These are phyloP conservation scores for Peromyscus polionotus DNA, from an alignment of 2,113 vertebrate species.

Conservation along the genomic window DNA sequence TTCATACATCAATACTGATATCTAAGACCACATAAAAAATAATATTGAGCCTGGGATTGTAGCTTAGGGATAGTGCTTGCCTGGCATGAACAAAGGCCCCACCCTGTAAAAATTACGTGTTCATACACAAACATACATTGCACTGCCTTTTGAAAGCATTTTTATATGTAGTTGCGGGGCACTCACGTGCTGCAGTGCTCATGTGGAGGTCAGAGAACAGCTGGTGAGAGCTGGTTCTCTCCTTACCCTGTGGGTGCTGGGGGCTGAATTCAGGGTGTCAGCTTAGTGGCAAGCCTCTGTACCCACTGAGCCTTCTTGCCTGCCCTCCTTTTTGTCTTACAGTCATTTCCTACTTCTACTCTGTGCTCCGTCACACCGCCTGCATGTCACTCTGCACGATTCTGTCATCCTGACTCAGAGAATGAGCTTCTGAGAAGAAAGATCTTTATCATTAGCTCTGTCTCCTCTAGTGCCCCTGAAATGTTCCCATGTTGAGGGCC, in stretches of 20 bases:
- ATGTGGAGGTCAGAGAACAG: neutral
- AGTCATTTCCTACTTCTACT: neutral
- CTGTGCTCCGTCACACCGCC: neutral
- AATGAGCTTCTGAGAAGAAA: neutral
- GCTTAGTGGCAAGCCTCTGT: too few relatives aligned
- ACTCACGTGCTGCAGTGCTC: neutral
- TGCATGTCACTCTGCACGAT: neutral
- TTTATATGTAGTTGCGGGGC: neutral
- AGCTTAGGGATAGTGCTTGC: neutral
- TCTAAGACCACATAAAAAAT: neutral
- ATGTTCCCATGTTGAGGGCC: neutral
- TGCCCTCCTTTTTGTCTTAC: too few relatives aligned
- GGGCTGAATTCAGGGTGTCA: neutral
- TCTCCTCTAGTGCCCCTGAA: neutral
- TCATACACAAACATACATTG: neutral
- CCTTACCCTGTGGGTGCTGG: neutral
- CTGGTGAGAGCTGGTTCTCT: neutral
- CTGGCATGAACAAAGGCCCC: neutral
- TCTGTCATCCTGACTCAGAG: neutral
- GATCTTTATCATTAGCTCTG: neutral
- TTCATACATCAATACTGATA: neutral
- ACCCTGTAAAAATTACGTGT: neutral
- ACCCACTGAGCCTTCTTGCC: too few relatives aligned
- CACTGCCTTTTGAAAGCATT: neutral
- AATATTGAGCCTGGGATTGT: neutral